These are phyloP conservation scores for Iselma pallidipennis DNA, from an alignment of 2,888 invertebrate species.

Conservation along the genomic window DNA sequence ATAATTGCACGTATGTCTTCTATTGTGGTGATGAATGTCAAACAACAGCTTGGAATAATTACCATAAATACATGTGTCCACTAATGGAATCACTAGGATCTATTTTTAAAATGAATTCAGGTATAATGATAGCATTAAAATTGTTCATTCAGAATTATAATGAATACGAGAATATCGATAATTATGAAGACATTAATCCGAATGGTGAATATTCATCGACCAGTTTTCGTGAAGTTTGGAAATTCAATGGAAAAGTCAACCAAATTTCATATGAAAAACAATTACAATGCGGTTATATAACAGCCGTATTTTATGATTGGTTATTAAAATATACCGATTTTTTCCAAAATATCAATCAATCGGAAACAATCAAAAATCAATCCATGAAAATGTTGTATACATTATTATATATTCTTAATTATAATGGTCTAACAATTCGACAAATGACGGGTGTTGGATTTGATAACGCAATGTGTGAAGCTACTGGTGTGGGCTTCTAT, in stretches of 20 bases:
- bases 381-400: slow-evolving; percentile 9
- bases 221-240: slow-evolving; percentile 62
- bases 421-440: too few relatives aligned
- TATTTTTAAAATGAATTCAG: neutral
- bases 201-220: slow-evolving; percentile 56
- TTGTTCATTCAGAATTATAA: slow-evolving; percentile 59
- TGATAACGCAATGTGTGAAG: neutral
- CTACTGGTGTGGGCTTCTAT: slow-evolving; percentile 9
- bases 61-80: slow-evolving; percentile 76
- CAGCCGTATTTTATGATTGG: slow-evolving; percentile 64
- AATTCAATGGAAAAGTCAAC: slow-evolving; percentile 69
- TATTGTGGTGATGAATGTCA: slow-evolving; percentile 70
- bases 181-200: slow-evolving; percentile 9
- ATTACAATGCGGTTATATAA: slow-evolving; percentile 67
- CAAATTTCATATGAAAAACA: slow-evolving; percentile 67
- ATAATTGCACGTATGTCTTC: slow-evolving; percentile 63
- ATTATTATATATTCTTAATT: neutral
- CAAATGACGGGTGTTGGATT: neutral
- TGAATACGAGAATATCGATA: slow-evolving; percentile 46
- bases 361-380: slow-evolving; percentile 19
- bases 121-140: slow-evolving; percentile 63
- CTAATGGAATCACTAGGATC: slow-evolving; percentile 56
- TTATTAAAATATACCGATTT: slow-evolving; percentile 11
- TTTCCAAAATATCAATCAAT: slow-evolving; percentile 15
- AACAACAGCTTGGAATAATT: slow-evolving; percentile 64